A percentile compares a stretch with the other conserved stretches of the same genome.
These are phyloP conservation scores for Drosophila kuntzei DNA, from an alignment of 2,888 invertebrate genomes.

Conservation along the genomic window DNA sequence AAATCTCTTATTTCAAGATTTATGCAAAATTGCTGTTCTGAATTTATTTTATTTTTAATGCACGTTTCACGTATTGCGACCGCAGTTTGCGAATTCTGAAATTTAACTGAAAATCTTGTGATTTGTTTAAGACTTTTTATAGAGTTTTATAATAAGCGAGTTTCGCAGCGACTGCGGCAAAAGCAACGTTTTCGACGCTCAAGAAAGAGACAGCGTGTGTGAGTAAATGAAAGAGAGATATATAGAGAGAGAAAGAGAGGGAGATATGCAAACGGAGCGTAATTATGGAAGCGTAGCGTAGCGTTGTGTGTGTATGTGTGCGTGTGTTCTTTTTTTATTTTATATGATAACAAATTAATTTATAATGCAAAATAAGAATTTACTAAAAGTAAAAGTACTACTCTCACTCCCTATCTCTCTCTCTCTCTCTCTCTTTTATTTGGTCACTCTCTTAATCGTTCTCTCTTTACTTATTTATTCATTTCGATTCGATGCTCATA, in stretches of 20 bases:
- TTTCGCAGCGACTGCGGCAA: slow-evolving; percentile 53
- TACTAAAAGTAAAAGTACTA: slow-evolving; percentile 24
- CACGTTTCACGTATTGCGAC: slow-evolving; percentile 49
- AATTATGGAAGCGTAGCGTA: slow-evolving; percentile 11
- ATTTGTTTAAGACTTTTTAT: slow-evolving; percentile 82
- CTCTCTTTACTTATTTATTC: not conserved
- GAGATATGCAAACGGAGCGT: slow-evolving; percentile 10
- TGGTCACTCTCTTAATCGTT: slow-evolving; percentile 7
- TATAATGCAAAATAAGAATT: slow-evolving; percentile 61
- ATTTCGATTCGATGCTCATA: slow-evolving; percentile 15
- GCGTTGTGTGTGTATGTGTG: not conserved
- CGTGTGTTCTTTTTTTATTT: slow-evolving; percentile 29
- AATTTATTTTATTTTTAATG: not conserved
- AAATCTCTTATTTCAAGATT: slow-evolving; percentile 28
- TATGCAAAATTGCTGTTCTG: slow-evolving; percentile 19
- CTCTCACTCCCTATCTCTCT: not conserved
- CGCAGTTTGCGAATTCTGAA: slow-evolving; percentile 80
- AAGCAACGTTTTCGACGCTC: slow-evolving; percentile 43
- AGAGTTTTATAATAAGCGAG: slow-evolving; percentile 63
- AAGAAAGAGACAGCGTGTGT: slow-evolving; percentile 43
- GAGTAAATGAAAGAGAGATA: slow-evolving; percentile 17
- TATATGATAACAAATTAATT: slow-evolving; percentile 75
- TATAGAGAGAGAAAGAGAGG: slow-evolving; percentile 4
- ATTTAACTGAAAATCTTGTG: slow-evolving; percentile 83
- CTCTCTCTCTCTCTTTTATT: slow-evolving; percentile 8